A percentile compares a stretch with the other conserved stretches of the same genome.
Conservation (phyloP, 2,797 vertebrate genomes). For the Cetoscarus ocellatus region DNA sequence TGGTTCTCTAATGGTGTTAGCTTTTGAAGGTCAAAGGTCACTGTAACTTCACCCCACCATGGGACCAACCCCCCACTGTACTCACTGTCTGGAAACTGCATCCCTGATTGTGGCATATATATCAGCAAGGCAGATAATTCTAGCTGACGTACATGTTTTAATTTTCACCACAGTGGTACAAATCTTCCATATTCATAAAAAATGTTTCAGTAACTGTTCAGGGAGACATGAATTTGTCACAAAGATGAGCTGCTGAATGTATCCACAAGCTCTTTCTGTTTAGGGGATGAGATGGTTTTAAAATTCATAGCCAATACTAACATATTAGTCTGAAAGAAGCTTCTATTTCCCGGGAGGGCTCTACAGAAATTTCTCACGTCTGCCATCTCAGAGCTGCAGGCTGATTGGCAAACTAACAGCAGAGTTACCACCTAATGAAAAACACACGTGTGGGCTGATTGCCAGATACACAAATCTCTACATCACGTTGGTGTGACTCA, state of each 20-base stretch:
- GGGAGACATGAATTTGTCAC: too few species aligned
- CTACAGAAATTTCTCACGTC: slow-evolving; percentile 20
- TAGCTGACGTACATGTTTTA: too few species aligned
- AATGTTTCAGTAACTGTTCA: too few species aligned
- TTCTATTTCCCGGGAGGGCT: slow-evolving; percentile 25
- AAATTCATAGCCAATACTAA: slow-evolving; percentile 9
- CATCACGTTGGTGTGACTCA: slow-evolving; percentile 2
- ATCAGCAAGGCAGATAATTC: too few species aligned
- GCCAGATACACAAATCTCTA: slow-evolving; percentile 9
- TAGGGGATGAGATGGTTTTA: slow-evolving; percentile 8
- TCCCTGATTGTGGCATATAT: too few species aligned
- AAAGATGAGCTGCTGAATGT: slow-evolving; percentile 17
- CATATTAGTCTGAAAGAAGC: slow-evolving; percentile 10
- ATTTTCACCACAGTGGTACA: too few species aligned
- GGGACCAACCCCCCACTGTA: too few species aligned
- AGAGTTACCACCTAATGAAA: slow-evolving; percentile 21
- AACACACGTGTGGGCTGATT: slow-evolving; percentile 16
- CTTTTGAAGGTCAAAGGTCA: too few species aligned
- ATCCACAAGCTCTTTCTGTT: slow-evolving; percentile 26
- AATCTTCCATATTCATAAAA: too few species aligned
- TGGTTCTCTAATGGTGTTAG: too few species aligned
- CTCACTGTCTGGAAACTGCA: too few species aligned
- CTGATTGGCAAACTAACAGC: slow-evolving; percentile 17
- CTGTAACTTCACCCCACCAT: too few species aligned
- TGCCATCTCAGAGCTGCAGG: slow-evolving; percentile 7